Base-by-base conservation (phyloP, 2,797 vertebrate genomes). In the Momotus momota region DNA sequence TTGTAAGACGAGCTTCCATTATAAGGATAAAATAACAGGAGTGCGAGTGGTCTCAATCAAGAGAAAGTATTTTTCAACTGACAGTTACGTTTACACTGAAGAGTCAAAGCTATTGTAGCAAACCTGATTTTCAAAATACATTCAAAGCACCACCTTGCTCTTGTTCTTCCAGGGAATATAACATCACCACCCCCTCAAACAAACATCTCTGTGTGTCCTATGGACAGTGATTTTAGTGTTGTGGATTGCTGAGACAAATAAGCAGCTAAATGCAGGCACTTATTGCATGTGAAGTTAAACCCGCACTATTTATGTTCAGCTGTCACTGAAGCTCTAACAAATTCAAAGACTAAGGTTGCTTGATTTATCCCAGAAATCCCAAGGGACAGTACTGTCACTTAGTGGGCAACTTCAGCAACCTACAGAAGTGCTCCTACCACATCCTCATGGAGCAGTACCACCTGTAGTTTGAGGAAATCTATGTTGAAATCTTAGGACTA, bases 21-120 rank as follows among this genome's bases (percentile, higher is more conserved):
- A 65, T 18, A 35, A 94, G 66, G 92, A 69, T 62, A 94, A 91
- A 89, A 61, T 18, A 78, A 43, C 31, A 61, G 74, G 79, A 93
- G 52, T 16, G 54, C 35, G 61, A 92, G 89, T 40, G 51, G 58
- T 65, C 78, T 94, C 22, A 2, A 90, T 92, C 48, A 43, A 61
- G 83, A 90, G 78, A 82, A 97, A 94, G 57, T 78, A 49, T 66
- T 86, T 94, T 84, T 87, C 88, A 58, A 54, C 48, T 81, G 57
- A 41, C 49, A 73, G 33, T 45, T 79, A 40, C 38, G 55, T 43
- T 33, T 51, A 88, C 26, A 31, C 10, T 93, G 46, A 83, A 92
- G 94, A 72, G 40, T 66, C 41, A 67, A 81, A 86, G 35, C 18
- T 88, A 48, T 69, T 90, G 71, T 61, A 79, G 19, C 33, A 86